Evolutionary conservation across 2,888 invertebrate species (phyloP), one percentile per base, ranked within the genome.

Genomic region (Odiellus spinosus): DNA sequence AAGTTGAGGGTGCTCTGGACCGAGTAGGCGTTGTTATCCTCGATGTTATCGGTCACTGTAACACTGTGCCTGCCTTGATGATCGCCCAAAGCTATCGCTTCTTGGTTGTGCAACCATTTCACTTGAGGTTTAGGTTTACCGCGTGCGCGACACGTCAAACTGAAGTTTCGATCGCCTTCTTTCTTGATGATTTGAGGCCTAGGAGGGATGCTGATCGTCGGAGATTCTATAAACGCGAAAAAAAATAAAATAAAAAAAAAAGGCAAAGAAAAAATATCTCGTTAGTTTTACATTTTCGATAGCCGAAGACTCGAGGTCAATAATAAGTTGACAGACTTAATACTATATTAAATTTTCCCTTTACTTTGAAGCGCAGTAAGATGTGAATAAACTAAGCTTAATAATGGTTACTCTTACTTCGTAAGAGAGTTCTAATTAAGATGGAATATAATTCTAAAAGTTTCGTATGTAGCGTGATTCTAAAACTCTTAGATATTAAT

Each of bases 41-140:
- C 78, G 17, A 56, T 49, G 63, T 82, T 82, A 48, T 79, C 76
- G 53, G 80, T 80, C 2, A 81, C 84, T 58, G 76, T 76, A 11
- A 88, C 81, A 63, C 85, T 82, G 67, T 82, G 88, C 53, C 84
- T 70, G 62, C 81, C 59, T 49, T 58, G 51, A 32, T 53, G 53
- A 2, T 44, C 47, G 26, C 26, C 26, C 26, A 26, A 4, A 11
- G 49, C 47, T 17, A 57, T 48, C 14, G 50, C 49, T 20, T 50
- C 45, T 14, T 59, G 60, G 49, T 62, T 84, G 64, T 90, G 90
- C 49, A 82, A 70, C 90, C 90, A 91, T 53, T 76, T 76, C 3
- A 88, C 78, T 41, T 71, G 73, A 0, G 90, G 88, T 40, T 79
- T 76, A 0, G 90, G 90, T 63, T 90, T 90, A 1, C 87, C 88